A percentile compares a stretch with the other conserved stretches of the same genome.
These are phyloP conservation scores for Graphium colonna DNA, from an alignment of 2,888 invertebrate genomes.

Conservation along the genomic window DNA sequence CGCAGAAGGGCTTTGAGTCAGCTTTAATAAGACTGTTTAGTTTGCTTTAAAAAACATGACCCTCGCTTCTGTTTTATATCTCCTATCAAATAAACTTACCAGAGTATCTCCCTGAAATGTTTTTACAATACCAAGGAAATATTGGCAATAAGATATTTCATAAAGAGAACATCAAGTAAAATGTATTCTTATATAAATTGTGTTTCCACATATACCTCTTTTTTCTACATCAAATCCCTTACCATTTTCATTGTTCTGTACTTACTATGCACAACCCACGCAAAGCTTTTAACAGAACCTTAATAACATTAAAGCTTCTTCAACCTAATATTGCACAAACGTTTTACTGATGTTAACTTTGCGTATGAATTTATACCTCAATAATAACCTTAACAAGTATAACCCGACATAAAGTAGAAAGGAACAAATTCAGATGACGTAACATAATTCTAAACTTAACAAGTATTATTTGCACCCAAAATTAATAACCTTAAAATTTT, in stretches of 20 bases:
- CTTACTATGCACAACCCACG: conserved; percentile 46
- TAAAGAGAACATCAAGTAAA: neutral
- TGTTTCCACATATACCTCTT: conserved; percentile 22
- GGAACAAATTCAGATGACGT: too few relatives aligned
- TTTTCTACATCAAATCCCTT: conserved; percentile 22
- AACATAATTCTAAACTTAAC: too few relatives aligned
- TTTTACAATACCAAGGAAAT: neutral
- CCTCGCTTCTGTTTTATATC: neutral
- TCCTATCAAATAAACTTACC: neutral
- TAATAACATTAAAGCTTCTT: conserved; percentile 43
- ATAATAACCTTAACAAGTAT: too few relatives aligned
- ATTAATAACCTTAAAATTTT: too few relatives aligned
- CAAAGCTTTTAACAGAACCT: conserved; percentile 52
- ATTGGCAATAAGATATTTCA: neutral
- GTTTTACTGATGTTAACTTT: too few relatives aligned
- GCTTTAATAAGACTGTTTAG: neutral
- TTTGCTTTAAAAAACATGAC: neutral
- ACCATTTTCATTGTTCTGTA: conserved; percentile 54
- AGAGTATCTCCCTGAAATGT: neutral
- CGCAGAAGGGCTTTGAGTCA: conserved; percentile 1
- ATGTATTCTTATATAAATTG: conserved; percentile 17
- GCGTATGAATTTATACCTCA: too few relatives aligned
- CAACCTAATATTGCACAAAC: conserved; percentile 57
- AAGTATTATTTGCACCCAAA: too few relatives aligned
- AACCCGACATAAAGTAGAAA: conserved; percentile 20